Evolutionary conservation across 2,113 vertebrate genomes (phyloP).

Genomic region (Gadus chalcogrammus): DNA sequence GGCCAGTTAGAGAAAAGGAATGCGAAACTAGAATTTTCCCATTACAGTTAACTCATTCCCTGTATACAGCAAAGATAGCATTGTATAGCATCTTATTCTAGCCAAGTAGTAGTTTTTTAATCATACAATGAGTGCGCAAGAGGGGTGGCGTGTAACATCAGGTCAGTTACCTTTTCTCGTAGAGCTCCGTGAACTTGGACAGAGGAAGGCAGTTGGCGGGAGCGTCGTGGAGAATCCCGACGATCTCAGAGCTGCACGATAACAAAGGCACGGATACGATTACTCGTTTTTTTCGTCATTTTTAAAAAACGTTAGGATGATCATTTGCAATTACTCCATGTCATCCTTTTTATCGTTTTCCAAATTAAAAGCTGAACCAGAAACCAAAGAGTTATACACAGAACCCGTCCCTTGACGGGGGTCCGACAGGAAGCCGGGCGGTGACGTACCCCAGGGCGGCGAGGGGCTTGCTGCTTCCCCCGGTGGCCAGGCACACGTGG

Average conservation of each 20-base stretch:
- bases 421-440: not conserved
- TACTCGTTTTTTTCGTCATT: too few species aligned
- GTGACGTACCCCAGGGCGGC: slow-evolving; percentile 81
- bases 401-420: not conserved
- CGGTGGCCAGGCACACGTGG: slow-evolving; percentile 88
- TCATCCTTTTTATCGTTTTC: too few species aligned
- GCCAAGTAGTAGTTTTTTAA: too few species aligned
- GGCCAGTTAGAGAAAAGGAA: too few species aligned
- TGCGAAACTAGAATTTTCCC: too few species aligned
- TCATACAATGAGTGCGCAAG: too few species aligned
- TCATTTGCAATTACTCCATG: too few species aligned
- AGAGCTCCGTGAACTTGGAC: slow-evolving; percentile 93
- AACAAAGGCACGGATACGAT: slow-evolving; percentile 7
- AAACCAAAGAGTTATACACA: not conserved
- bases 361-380: not conserved
- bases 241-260: slow-evolving; percentile 79
- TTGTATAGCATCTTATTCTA: too few species aligned
- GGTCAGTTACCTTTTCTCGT: slow-evolving; percentile 90
- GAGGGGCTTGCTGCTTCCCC: slow-evolving; percentile 82
- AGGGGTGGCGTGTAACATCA: too few species aligned
- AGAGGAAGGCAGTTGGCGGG: slow-evolving; percentile 93
- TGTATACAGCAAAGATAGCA: too few species aligned
- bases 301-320: too few species aligned
- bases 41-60: too few species aligned
- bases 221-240: slow-evolving; percentile 90